Evolutionary conservation across 2,888 invertebrate genomes (phyloP).

Genomic region (Lycocerus yunnanus): DNA sequence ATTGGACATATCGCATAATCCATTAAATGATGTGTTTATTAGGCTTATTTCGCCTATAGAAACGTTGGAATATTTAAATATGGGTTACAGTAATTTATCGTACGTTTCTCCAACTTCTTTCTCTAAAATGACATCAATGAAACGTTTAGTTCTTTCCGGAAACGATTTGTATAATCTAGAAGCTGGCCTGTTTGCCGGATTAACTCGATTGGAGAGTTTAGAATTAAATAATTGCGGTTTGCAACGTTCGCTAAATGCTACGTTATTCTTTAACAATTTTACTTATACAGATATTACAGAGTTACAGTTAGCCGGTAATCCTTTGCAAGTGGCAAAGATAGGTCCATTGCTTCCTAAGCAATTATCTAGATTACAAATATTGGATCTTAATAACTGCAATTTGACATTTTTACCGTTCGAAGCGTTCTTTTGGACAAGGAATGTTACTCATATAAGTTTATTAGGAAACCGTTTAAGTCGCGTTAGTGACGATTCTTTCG

Average conservation of each 20-base stretch:
- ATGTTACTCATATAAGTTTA: conserved; percentile 66
- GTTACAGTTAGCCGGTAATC: conserved; percentile 71
- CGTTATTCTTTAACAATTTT: conserved; percentile 68
- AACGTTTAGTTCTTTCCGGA: conserved; percentile 68
- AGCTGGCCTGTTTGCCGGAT: conserved; percentile 69
- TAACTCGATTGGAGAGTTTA: conserved; percentile 68
- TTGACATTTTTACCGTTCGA: conserved; percentile 63
- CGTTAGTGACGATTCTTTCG: conserved; percentile 58
- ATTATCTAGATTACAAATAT: conserved; percentile 64
- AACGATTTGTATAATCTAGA: conserved; percentile 69
- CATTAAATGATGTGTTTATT: conserved; percentile 69
- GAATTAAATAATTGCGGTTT: conserved; percentile 73
- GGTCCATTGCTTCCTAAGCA: conserved; percentile 69
- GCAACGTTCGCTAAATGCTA: conserved; percentile 65
- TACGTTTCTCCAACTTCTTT: conserved; percentile 69
- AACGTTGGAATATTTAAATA: conserved; percentile 70
- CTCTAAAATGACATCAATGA: conserved; percentile 70
- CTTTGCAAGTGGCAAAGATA: conserved; percentile 62
- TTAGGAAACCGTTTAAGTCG: conserved; percentile 61
- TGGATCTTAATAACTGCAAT: conserved; percentile 71
- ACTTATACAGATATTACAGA: conserved; percentile 68
- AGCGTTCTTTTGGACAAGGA: conserved; percentile 65
- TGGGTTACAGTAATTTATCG: conserved; percentile 73
- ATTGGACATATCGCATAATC: conserved; percentile 73
- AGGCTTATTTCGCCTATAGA: conserved; percentile 67